phyloP scores from a whole-genome alignment of 2,888 invertebrate genomes.

The Drosophila recens region DNA sequence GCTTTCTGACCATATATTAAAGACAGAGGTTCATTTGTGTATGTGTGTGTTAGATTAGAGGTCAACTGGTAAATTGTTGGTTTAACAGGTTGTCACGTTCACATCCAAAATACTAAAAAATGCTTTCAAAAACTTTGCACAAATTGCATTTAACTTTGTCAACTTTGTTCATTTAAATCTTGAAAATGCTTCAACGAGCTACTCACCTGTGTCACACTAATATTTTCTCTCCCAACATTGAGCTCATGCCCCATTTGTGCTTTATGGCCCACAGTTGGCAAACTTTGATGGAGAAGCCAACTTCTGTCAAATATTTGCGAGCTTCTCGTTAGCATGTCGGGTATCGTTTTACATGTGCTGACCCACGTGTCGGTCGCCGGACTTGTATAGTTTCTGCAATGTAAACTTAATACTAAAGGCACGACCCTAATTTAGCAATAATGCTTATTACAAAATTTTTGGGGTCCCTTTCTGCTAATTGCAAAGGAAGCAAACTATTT shows the following conservation, averaged over 20 bases:
- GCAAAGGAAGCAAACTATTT: conserved; percentile 23
- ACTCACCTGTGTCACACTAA: conserved; percentile 23
- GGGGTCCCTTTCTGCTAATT: conserved; percentile 37
- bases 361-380: not conserved
- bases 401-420: conserved; percentile 29
- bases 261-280: conserved; percentile 30
- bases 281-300: conserved; percentile 53
- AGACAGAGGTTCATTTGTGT: not conserved
- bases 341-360: conserved; percentile 51
- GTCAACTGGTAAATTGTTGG: conserved; percentile 4
- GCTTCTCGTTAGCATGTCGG: conserved; percentile 41
- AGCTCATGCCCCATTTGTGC: conserved; percentile 15
- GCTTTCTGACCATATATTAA: conserved; percentile 8
- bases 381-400: conserved; percentile 9
- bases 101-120: not conserved
- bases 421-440: conserved; percentile 46
- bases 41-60: not conserved
- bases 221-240: not conserved
- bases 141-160: not conserved
- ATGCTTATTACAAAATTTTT: conserved; percentile 72
- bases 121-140: conserved; percentile 4
- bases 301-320: conserved; percentile 67
- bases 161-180: conserved; percentile 3
- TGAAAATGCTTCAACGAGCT: conserved; percentile 1
- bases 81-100: not conserved